Percentiles rank a stretch among this genome's conserved stretches.
phyloP scores from a whole-genome alignment of 2,797 vertebrate species.

The Poeciliopsis turneri region DNA sequence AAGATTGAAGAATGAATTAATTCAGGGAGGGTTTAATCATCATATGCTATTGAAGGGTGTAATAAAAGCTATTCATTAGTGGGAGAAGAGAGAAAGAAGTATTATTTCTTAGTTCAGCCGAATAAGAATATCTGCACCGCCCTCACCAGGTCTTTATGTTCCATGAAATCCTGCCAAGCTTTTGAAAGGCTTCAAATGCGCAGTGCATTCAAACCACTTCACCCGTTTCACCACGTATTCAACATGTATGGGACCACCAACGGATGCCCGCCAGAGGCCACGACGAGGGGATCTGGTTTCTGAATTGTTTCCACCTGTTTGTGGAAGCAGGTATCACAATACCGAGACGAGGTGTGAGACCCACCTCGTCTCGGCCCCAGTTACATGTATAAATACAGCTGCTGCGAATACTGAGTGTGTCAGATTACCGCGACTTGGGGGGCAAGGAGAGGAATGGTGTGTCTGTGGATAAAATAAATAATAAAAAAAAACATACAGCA shows the following conservation, averaged over 20 bases:
- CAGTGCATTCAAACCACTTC: constrained; percentile 42
- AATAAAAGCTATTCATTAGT: neutral
- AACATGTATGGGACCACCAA: constrained; percentile 37
- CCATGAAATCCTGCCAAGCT: constrained; percentile 16
- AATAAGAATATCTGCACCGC: neutral
- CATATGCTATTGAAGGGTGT: neutral
- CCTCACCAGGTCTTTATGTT: neutral
- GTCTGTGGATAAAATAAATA: constrained; percentile 56
- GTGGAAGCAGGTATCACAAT: too few relatives aligned
- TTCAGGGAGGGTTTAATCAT: constrained; percentile 32
- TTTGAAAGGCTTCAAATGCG: constrained; percentile 19
- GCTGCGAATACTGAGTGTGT: constrained; percentile 69
- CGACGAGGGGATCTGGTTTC: constrained; percentile 44
- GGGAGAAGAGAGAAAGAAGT: constrained; percentile 3
- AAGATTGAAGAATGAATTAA: constrained; percentile 37
- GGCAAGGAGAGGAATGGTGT: constrained; percentile 18
- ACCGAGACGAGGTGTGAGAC: too few relatives aligned
- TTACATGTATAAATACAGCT: constrained; percentile 75
- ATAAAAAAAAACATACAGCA: constrained; percentile 63
- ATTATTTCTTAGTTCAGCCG: neutral
- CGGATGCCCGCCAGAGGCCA: constrained; percentile 43
- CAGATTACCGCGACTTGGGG: constrained; percentile 54
- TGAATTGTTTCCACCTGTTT: too few relatives aligned
- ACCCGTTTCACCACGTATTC: constrained; percentile 50
- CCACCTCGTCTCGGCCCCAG: constrained; percentile 69